Evolutionary conservation across 2,888 invertebrate species (phyloP), one percentile per base, ranked within the genome.

Genomic region (Pseudococcus viburni): DNA sequence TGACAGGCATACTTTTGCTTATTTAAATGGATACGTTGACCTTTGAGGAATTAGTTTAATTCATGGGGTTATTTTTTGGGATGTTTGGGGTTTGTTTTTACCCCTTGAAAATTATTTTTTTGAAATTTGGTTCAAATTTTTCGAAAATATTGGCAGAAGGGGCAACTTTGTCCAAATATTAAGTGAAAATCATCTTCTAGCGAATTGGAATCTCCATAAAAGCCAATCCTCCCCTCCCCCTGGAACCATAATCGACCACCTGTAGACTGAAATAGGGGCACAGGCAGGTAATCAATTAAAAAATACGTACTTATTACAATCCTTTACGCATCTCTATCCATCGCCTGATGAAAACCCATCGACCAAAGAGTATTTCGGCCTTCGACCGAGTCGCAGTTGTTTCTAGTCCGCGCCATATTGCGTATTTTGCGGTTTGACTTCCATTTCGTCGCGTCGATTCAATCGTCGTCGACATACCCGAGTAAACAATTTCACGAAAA

Each of bases 401-500:
- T 73, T 73, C 68, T 73, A 73, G 68, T 73, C 68, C 68, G 33
- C 68, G 68, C 68, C 68, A 73, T 59, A 59, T 73, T 73, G 68
- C 68, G 68, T 33, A 73, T 73, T 73, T 33, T 33, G 68, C 68
- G 68, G 68, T 26, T 73, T 73, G 68, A 73, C 68, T 73, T 73
- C 26, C n/a, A 73, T 73, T 26, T 3, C 26, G 26, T 33, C 26
- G 26, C 26, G 26, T 73, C 68, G 68, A 73, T 26, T 73, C 68
- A 73, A 73, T 73, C 68, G 68, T 73, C 68, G 68, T 73, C 68
- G 68, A 73, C 33, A 73, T 73, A 73, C 68, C 33, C 68, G 68
- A 73, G 68, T 73, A 73, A 73, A 73, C 68, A 73, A 73, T 73
- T 73, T 73, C 68, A 73, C 68, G 68, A 73, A 73, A 33, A 33